Percentiles rank a stretch among this genome's conserved stretches.
phyloP scores from a whole-genome alignment of 2,797 vertebrate genomes.

The Psittacula echo region DNA sequence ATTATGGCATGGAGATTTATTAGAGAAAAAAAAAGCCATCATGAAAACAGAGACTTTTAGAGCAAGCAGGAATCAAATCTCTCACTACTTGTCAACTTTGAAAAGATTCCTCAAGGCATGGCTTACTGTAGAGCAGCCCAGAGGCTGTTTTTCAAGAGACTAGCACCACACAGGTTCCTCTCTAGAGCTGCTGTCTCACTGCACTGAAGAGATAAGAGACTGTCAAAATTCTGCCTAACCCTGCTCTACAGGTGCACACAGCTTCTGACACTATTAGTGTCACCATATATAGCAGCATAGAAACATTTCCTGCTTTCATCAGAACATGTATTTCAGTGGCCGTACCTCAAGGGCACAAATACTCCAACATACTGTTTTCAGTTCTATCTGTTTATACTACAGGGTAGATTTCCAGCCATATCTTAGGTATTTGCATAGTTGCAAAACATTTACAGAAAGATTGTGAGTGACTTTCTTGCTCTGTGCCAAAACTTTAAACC shows the following conservation, averaged over 20 bases:
- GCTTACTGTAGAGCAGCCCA: neutral
- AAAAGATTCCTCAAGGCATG: neutral
- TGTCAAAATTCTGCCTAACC: neutral
- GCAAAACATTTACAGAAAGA: neutral
- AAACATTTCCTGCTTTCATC: neutral
- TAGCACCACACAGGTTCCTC: neutral
- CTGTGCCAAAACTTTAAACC: neutral
- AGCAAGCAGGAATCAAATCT: neutral
- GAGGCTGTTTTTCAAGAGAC: neutral
- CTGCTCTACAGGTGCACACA: neutral
- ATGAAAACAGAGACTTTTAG: neutral
- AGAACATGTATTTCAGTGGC: neutral
- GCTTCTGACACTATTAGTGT: neutral
- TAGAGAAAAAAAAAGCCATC: neutral
- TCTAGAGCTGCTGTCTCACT: neutral
- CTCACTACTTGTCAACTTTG: neutral
- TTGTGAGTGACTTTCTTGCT: neutral
- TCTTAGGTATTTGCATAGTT: neutral
- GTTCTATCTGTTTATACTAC: neutral
- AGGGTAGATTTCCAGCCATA: neutral
- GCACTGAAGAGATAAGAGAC: neutral
- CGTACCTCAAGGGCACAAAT: neutral
- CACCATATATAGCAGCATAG: neutral
- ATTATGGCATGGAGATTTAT: neutral
- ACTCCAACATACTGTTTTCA: accelerated